Evolutionary conservation across 1,140 invertebrate species (phyloP), one percentile per base, ranked within the genome.

Genomic region (Hypothenemus hampei): DNA sequence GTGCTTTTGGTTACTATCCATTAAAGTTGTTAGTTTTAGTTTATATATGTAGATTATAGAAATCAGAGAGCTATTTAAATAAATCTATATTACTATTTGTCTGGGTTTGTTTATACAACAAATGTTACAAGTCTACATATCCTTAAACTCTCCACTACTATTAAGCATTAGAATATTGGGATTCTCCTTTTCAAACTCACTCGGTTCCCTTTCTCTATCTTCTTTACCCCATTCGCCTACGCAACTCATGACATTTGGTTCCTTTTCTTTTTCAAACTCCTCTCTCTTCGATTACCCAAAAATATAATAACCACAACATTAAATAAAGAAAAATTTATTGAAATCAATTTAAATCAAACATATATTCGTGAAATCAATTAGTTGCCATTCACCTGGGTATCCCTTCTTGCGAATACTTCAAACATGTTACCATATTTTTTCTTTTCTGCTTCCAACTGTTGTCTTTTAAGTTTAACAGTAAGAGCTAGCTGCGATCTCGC

Each of bases 401-500:
- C 88, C 69, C 81, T 78, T 64, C 84, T 81, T 2, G 88, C 87
- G 73, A 91, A 87, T 72, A 89, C 90, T 58, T 89, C 84, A 69
- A 99, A 98, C 91, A 99, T 97, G 69, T 93, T 94, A 2, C 84
- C 84, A 73, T 95, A 99, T 8, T 92, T 77, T 65, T 89, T 84
- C 75, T 93, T 95, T 69, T 98, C 94, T 59, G 84, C 84, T 31
- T 82, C 76, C 47, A 83, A 77, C 58, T 89, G 82, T 55, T 87
- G 79, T 71, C 87, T 87, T 3, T 95, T 79, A 39, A 84, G 78
- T 49, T 82, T 77, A 44, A 83, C 82, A 71, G 90, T 93, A 15
- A 85, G 63, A 1, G 76, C 66, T 13, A 93, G 73, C 67, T 94
- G 86, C 65, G 89, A 84, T 15, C 79, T 77, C 0, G 93, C 94